Evolutionary conservation across 53 echinoderm and acorn worm species (phyloP).

Genomic region (Hippasteria phrygiana): DNA sequence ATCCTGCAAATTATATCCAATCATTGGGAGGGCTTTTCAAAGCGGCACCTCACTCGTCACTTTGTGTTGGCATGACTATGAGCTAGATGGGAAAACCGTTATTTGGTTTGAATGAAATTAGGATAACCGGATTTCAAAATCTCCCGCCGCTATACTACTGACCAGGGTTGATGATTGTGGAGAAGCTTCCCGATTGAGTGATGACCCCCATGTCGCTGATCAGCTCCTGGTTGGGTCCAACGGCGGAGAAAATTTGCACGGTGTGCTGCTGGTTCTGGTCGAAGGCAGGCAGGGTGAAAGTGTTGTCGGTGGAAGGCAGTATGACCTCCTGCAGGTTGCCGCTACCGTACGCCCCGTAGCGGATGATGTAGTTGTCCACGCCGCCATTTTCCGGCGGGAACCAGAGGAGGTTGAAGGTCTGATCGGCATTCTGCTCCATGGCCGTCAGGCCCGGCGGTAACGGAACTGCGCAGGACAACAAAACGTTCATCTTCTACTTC

Average conservation of each 20-base stretch:
- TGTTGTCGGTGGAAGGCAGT: neutral
- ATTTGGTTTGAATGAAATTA: no score
- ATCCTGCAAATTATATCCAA: no score
- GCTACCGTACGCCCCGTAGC: constrained; percentile 51
- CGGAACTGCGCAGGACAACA: constrained; percentile 5
- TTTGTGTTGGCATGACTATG: neutral
- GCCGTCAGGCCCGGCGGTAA: neutral
- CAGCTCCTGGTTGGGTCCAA: constrained; percentile 28
- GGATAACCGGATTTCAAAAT: no score
- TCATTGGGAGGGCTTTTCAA: no score
- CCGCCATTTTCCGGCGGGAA: neutral
- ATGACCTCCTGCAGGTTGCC: neutral
- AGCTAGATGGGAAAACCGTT: neutral
- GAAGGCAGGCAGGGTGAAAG: constrained; percentile 11
- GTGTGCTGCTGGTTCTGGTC: constrained; percentile 42
- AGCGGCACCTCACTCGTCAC: no score
- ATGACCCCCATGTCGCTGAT: constrained; percentile 1
- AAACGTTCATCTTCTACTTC: neutral
- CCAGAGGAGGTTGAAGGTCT: constrained; percentile 27
- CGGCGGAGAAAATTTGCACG: constrained; percentile 36
- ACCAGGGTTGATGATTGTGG: constrained; percentile 13
- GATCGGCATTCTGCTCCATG: constrained; percentile 6
- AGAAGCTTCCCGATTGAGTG: neutral
- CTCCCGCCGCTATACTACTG: neutral
- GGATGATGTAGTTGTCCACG: constrained; percentile 35